Evolutionary conservation across 1,140 invertebrate species (phyloP).

Genomic region (Drosophila novamexicana): DNA sequence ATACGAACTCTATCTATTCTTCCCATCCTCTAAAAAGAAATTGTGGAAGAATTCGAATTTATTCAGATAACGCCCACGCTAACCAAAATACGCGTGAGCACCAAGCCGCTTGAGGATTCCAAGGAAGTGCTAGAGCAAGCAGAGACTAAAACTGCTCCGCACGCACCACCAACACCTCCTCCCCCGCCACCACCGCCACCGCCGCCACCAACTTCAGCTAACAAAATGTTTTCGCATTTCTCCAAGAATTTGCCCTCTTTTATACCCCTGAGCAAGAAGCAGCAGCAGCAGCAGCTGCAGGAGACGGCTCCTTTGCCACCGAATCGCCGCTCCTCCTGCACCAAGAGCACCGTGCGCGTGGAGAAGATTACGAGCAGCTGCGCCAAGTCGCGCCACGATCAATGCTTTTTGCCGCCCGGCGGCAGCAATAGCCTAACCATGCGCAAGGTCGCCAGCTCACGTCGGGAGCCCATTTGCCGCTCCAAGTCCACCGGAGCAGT

Average conservation of each 20-base stretch:
- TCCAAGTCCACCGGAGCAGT: slow-evolving; percentile 78
- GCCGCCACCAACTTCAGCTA: neutral
- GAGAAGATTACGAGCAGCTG: slow-evolving; percentile 82
- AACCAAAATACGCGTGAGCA: slow-evolving; percentile 91
- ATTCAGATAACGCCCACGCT: slow-evolving; percentile 92
- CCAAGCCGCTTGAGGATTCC: slow-evolving; percentile 84
- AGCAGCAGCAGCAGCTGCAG: slow-evolving; percentile 48
- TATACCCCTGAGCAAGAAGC: slow-evolving; percentile 73
- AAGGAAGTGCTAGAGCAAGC: slow-evolving; percentile 15
- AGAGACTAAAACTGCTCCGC: neutral
- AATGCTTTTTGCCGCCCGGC: slow-evolving; percentile 85
- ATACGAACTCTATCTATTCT: slow-evolving; percentile 27
- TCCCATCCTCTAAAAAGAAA: slow-evolving; percentile 50
- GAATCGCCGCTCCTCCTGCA: slow-evolving; percentile 89
- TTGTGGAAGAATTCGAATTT: slow-evolving; percentile 87
- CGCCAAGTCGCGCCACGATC: slow-evolving; percentile 85
- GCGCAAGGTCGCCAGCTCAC: slow-evolving; percentile 52
- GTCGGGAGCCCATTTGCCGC: slow-evolving; percentile 65
- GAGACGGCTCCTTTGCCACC: slow-evolving; percentile 59
- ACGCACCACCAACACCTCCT: slow-evolving; percentile 21
- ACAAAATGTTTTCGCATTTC: slow-evolving; percentile 84
- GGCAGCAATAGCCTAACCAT: slow-evolving; percentile 62
- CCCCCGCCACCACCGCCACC: slow-evolving; percentile 31
- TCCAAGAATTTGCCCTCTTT: slow-evolving; percentile 85
- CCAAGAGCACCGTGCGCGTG: slow-evolving; percentile 85